Evolutionary conservation across 1,140 invertebrate species (phyloP).

Genomic region (Amyelois transitella): DNA sequence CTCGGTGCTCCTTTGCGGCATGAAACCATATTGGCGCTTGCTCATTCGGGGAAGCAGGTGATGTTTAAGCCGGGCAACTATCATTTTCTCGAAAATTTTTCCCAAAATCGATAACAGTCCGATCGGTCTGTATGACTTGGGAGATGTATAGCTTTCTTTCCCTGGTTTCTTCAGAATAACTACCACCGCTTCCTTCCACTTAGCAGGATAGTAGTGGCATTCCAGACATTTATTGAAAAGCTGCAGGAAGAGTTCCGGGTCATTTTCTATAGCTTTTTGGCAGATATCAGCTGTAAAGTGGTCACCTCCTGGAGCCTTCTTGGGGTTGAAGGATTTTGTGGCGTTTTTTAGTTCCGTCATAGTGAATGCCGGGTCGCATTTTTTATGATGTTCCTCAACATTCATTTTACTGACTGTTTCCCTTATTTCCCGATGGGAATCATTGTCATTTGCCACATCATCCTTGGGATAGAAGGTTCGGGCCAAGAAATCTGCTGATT

Average conservation of each 20-base stretch:
- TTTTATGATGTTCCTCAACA: background rate
- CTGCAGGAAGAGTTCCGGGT: background rate
- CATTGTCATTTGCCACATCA: background rate
- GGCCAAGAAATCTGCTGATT: background rate
- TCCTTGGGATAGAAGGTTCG: slow-evolving; percentile 2
- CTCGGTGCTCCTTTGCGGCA: slow-evolving; percentile 9
- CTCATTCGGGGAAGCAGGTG: background rate
- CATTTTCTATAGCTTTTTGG: background rate
- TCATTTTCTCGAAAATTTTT: slow-evolving; percentile 10
- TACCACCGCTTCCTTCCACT: slow-evolving; percentile 9
- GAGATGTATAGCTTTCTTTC: slow-evolving; percentile 7
- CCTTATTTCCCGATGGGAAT: background rate
- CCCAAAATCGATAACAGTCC: slow-evolving; percentile 10
- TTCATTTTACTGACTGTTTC: background rate
- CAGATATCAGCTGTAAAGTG: slow-evolving; percentile 5
- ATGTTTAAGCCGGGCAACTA: background rate
- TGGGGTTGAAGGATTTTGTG: background rate
- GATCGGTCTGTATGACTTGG: slow-evolving; percentile 13
- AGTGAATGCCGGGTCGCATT: background rate
- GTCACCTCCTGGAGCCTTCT: slow-evolving; percentile 6
- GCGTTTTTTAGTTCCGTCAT: background rate
- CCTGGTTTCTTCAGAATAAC: slow-evolving; percentile 9
- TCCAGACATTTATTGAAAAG: slow-evolving; percentile 2
- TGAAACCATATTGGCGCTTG: background rate
- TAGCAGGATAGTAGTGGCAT: background rate